These are phyloP conservation scores for Agrilus mali DNA, from an alignment of 2,888 invertebrate genomes.

Conservation along the genomic window DNA sequence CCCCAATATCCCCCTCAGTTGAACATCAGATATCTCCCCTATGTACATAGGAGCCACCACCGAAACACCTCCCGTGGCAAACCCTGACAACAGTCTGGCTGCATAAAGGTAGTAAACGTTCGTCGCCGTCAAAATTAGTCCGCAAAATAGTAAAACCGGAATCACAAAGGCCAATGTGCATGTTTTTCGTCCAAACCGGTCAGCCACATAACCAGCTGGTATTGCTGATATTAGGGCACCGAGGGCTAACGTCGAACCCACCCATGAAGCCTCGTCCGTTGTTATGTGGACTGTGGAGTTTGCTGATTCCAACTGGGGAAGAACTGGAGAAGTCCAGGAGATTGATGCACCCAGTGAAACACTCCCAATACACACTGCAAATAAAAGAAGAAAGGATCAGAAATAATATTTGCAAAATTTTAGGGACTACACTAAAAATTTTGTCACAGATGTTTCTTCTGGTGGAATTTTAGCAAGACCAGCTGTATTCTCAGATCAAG, in stretches of 20 bases:
- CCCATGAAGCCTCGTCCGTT: slow-evolving; percentile 41
- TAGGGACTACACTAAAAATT: no score
- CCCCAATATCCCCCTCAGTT: slow-evolving; percentile 67
- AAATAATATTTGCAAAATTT: no score
- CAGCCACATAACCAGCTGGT: slow-evolving; percentile 54
- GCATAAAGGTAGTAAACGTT: slow-evolving; percentile 3
- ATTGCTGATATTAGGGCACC: slow-evolving; percentile 61
- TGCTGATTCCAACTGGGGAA: slow-evolving; percentile 40
- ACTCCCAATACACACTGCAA: slow-evolving; percentile 54
- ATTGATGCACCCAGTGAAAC: slow-evolving; percentile 56
- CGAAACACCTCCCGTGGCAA: slow-evolving; percentile 53
- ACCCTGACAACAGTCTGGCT: slow-evolving; percentile 61
- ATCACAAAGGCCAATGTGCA: slow-evolving; percentile 47
- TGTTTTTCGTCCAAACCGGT: slow-evolving; percentile 52
- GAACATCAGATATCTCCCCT: slow-evolving; percentile 68
- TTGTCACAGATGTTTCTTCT: no score
- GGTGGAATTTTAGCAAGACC: no score
- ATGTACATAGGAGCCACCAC: slow-evolving; percentile 74
- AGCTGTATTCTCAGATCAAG: no score
- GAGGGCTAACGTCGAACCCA: slow-evolving; percentile 55
- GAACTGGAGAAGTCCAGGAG: slow-evolving; percentile 66
- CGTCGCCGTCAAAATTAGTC: slow-evolving; percentile 35
- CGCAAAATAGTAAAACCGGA: slow-evolving; percentile 50
- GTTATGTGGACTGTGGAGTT: slow-evolving; percentile 20
- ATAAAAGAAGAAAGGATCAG: not conserved